phyloP scores from a whole-genome alignment of 2,113 vertebrate species.

The Xenopus laevis region DNA sequence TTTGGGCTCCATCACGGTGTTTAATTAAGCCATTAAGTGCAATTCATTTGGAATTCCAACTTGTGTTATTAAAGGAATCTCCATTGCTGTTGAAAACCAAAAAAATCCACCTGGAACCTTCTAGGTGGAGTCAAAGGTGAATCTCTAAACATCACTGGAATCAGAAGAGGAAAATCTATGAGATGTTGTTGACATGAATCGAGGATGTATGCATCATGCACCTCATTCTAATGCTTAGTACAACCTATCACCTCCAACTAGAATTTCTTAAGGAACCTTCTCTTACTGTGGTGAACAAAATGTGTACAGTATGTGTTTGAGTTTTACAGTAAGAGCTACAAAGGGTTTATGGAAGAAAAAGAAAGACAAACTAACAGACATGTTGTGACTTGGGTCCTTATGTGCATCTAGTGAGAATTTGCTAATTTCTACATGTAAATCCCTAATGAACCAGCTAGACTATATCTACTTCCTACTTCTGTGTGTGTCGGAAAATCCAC shows the following conservation, averaged over 20 bases:
- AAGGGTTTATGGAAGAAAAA: background rate
- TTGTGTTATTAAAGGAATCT: background rate
- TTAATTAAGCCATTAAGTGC: background rate
- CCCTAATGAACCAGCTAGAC: no score
- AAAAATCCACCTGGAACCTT: background rate
- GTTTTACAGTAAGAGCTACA: no score
- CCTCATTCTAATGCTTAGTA: no score
- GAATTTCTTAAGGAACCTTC: background rate
- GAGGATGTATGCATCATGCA: no score
- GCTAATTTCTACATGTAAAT: no score
- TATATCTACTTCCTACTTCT: no score
- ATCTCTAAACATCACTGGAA: background rate
- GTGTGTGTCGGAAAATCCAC: background rate
- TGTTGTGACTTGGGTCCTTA: no score
- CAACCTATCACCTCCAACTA: background rate
- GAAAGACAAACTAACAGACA: no score
- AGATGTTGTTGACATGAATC: background rate
- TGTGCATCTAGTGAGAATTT: no score
- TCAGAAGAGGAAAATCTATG: background rate
- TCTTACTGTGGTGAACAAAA: background rate
- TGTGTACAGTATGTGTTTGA: no score
- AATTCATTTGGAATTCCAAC: background rate
- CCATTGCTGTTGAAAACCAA: no score
- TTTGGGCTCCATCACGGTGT: background rate
- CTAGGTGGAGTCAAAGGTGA: background rate